Evolutionary conservation across 1,140 invertebrate genomes (phyloP).

Genomic region (Delia radicum): DNA sequence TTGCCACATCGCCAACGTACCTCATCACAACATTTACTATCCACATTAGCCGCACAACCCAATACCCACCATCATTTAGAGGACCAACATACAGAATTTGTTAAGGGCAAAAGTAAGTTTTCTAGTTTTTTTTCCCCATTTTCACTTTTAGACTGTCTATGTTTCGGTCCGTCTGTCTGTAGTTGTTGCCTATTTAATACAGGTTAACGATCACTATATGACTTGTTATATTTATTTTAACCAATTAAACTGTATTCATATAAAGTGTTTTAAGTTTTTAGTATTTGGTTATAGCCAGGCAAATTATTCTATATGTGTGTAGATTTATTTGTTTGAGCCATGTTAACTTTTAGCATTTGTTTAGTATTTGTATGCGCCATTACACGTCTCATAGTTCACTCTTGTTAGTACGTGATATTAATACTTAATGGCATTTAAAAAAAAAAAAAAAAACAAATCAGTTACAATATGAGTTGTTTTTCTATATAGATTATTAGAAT

Average conservation of each 20-base stretch:
- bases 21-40: background rate
- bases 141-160: no score
- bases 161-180: no score
- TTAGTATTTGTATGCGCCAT: background rate
- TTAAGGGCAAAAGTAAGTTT: conserved; percentile 55
- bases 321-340: background rate
- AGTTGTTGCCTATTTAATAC: no score
- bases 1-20: conserved; percentile 23
- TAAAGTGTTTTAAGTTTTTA: no score
- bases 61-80: conserved; percentile 32
- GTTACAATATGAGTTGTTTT: no score
- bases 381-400: conserved; percentile 27
- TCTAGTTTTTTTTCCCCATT: conserved; percentile 61
- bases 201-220: background rate
- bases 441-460: no score
- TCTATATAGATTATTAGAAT: no score
- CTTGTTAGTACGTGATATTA: conserved; percentile 23
- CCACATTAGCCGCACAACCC: conserved; percentile 22
- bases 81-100: conserved; percentile 47
- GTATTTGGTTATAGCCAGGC: no score
- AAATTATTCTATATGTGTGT: background rate
- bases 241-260: no score
- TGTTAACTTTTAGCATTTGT: background rate
- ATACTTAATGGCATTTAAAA: conserved; percentile 11
- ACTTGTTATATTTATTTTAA: no score